A percentile compares a stretch with the other conserved stretches of the same genome.
phyloP scores from a whole-genome alignment of 1,140 invertebrate genomes.

The Heterodera carotae region DNA sequence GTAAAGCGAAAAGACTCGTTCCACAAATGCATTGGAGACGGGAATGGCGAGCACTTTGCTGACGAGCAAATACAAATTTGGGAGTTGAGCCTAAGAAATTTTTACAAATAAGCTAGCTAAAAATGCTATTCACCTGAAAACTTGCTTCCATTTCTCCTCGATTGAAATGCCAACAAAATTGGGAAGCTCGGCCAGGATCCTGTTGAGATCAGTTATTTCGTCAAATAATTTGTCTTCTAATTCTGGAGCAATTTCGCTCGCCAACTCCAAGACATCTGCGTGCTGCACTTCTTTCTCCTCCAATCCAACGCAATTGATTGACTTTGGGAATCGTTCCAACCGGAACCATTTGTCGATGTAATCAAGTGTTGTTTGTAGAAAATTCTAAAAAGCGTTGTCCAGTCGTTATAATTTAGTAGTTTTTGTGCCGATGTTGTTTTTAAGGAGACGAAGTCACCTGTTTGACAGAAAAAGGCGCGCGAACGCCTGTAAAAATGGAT shows the following conservation, averaged over 20 bases:
- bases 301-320: background rate
- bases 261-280: background rate
- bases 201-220: background rate
- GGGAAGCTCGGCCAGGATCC: background rate
- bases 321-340: too few species aligned
- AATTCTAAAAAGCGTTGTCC: too few species aligned
- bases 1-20: constrained; percentile 14
- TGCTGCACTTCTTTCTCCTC: background rate
- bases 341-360: too few species aligned
- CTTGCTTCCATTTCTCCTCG: constrained; percentile 17
- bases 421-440: background rate
- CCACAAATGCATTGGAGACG: background rate
- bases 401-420: too few species aligned
- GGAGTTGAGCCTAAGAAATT: constrained; percentile 17
- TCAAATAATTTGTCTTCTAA: constrained; percentile 17
- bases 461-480: too few species aligned
- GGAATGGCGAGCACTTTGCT: constrained; percentile 11
- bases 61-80: background rate
- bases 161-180: constrained; percentile 1
- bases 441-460: background rate
- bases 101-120: background rate
- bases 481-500: too few species aligned
- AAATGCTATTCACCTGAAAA: constrained; percentile 13
- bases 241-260: constrained; percentile 20
- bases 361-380: too few species aligned